Conservation (phyloP, 2,113 vertebrate genomes). For the Galbula dea region DNA sequence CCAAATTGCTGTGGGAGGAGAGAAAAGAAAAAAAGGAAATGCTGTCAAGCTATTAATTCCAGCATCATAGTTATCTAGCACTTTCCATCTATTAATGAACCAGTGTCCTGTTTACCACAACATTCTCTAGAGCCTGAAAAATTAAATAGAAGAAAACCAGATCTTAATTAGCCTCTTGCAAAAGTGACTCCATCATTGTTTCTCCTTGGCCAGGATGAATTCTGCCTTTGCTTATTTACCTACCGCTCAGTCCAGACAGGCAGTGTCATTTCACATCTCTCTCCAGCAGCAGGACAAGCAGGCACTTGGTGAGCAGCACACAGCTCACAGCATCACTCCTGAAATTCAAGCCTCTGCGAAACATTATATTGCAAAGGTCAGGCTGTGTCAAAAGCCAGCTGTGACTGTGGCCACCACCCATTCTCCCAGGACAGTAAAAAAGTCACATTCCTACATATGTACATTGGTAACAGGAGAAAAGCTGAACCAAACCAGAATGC, state of each 20-base stretch:
- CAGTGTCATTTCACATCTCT: rapidly evolving
- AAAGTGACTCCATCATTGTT: neutral
- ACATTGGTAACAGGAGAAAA: neutral
- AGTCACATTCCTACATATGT: neutral
- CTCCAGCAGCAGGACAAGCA: neutral
- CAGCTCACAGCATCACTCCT: neutral
- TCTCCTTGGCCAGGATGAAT: neutral
- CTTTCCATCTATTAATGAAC: neutral
- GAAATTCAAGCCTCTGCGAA: neutral
- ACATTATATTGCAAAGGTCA: neutral
- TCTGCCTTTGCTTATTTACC: neutral
- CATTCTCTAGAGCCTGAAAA: neutral
- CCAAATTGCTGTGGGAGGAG: slow-evolving; percentile 60
- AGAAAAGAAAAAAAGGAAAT: slow-evolving; percentile 30
- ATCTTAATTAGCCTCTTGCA: neutral
- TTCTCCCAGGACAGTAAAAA: neutral
- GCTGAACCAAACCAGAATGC: neutral
- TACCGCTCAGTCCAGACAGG: neutral
- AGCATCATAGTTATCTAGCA: neutral
- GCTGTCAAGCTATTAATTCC: slow-evolving; percentile 48
- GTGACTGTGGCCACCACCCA: neutral
- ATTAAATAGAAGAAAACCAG: slow-evolving; percentile 13
- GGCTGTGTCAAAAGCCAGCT: neutral
- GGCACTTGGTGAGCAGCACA: neutral
- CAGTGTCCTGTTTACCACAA: slow-evolving; percentile 28